Percentiles rank a stretch among this genome's conserved stretches.
phyloP scores from a whole-genome alignment of 2,797 vertebrate species.

The Poeciliopsis gracilis region DNA sequence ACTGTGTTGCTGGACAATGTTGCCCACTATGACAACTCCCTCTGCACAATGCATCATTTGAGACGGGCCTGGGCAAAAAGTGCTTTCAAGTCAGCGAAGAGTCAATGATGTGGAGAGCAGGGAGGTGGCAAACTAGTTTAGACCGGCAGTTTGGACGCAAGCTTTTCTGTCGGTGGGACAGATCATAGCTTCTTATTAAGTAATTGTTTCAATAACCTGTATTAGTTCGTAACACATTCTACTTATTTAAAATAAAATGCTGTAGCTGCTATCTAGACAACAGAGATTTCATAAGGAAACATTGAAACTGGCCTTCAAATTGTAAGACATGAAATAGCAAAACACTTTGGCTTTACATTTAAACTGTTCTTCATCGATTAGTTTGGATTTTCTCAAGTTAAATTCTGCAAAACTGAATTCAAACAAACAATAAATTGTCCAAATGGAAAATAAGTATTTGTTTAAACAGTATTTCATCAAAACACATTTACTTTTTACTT shows the following conservation, averaged over 20 bases:
- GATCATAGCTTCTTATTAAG: constrained; percentile 45
- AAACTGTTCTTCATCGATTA: not conserved
- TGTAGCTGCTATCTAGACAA: not conserved
- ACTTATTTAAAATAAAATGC: not conserved
- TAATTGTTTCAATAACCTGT: constrained; percentile 56
- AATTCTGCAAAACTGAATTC: not conserved
- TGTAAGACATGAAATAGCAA: not conserved
- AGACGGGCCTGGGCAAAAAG: constrained; percentile 62
- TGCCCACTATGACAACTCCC: constrained; percentile 72
- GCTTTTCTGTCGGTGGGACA: constrained; percentile 42
- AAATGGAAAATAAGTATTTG: not conserved
- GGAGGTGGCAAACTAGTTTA: constrained; percentile 55
- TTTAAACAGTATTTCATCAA: not conserved
- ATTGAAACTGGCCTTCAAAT: not conserved
- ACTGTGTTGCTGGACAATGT: constrained; percentile 67
- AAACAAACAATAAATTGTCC: not conserved
- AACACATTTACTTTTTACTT: not conserved
- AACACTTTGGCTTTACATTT: not conserved
- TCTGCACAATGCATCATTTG: constrained; percentile 72
- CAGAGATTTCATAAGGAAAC: not conserved
- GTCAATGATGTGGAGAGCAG: constrained; percentile 75
- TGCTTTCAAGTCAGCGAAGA: constrained; percentile 65
- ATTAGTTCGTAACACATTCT: not conserved
- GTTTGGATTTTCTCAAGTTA: not conserved
- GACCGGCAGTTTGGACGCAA: constrained; percentile 65